Percentiles rank a stretch among this genome's conserved stretches.
Evolutionary conservation across 2,888 invertebrate genomes (phyloP).

Genomic region (Mimachlamys varia): DNA sequence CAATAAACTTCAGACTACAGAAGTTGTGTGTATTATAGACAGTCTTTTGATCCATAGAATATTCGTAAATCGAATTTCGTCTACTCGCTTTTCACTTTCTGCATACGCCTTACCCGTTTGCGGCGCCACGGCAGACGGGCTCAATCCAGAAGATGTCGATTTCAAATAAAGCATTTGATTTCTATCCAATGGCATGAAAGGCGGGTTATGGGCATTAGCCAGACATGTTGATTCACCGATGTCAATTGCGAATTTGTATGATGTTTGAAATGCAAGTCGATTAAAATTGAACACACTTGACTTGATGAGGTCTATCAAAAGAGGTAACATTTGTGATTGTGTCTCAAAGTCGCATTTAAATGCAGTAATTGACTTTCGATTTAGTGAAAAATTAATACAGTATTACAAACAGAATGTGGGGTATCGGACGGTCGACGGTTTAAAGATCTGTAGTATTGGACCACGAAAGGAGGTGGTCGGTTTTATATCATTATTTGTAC

Average conservation of each 20-base stretch:
- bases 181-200: slow-evolving; percentile 29
- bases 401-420: slow-evolving; percentile 32
- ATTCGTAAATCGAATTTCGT: slow-evolving; percentile 33
- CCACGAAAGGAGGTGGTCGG: background rate
- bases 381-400: slow-evolving; percentile 36
- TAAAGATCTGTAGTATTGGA: background rate
- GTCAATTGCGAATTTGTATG: slow-evolving; percentile 34
- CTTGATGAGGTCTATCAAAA: slow-evolving; percentile 17
- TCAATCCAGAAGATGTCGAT: slow-evolving; percentile 27
- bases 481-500: background rate
- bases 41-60: slow-evolving; percentile 25
- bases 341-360: slow-evolving; percentile 31
- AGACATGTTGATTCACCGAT: slow-evolving; percentile 15
- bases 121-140: slow-evolving; percentile 21
- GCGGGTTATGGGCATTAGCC: slow-evolving; percentile 11
- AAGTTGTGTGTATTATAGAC: background rate
- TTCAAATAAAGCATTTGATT: slow-evolving; percentile 29
- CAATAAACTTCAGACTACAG: slow-evolving; percentile 31
- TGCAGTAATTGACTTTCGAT: slow-evolving; percentile 32
- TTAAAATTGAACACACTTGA: slow-evolving; percentile 21
- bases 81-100: slow-evolving; percentile 31
- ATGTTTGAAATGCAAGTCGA: slow-evolving; percentile 34
- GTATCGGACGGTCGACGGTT: background rate
- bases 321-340: slow-evolving; percentile 23
- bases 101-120: slow-evolving; percentile 31